Conservation (phyloP, 2,888 invertebrate species). For the Clistopyga incitator region DNA sequence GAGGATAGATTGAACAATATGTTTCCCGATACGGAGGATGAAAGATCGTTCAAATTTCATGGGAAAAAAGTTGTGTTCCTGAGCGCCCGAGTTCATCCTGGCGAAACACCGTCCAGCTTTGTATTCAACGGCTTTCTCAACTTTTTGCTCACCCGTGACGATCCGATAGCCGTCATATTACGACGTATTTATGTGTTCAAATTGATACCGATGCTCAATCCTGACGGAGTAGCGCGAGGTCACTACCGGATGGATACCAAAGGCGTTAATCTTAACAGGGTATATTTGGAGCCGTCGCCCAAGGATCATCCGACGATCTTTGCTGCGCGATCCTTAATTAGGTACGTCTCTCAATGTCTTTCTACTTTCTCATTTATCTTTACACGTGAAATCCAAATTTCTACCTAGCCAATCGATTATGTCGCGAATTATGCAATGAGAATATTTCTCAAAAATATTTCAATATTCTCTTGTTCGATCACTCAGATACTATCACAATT, state of each 20-base stretch:
- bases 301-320: slow-evolving; percentile 93
- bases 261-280: slow-evolving; percentile 94
- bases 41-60: slow-evolving; percentile 90
- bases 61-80: slow-evolving; percentile 94
- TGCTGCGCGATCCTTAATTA: slow-evolving; percentile 91
- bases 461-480: slow-evolving; percentile 7
- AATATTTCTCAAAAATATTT: no score
- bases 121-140: slow-evolving; percentile 95
- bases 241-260: slow-evolving; percentile 94
- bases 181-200: slow-evolving; percentile 94
- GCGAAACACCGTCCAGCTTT: slow-evolving; percentile 96
- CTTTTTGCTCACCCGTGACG: slow-evolving; percentile 90
- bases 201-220: slow-evolving; percentile 95
- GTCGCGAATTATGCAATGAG: no score
- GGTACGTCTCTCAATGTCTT: slow-evolving; percentile 83
- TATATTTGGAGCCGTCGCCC: slow-evolving; percentile 92
- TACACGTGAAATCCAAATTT: no score
- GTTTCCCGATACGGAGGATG: slow-evolving; percentile 89
- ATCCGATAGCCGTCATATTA: slow-evolving; percentile 90
- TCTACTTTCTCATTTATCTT: slow-evolving; percentile 14
- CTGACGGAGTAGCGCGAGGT: slow-evolving; percentile 94
- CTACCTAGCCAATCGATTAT: no score
- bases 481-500: slow-evolving; percentile 89
- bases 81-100: slow-evolving; percentile 96
- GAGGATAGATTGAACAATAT: slow-evolving; percentile 90